These are phyloP conservation scores for Chlorocebus sabaeus DNA, from an alignment of 2,113 vertebrate genomes.

Conservation along the genomic window DNA sequence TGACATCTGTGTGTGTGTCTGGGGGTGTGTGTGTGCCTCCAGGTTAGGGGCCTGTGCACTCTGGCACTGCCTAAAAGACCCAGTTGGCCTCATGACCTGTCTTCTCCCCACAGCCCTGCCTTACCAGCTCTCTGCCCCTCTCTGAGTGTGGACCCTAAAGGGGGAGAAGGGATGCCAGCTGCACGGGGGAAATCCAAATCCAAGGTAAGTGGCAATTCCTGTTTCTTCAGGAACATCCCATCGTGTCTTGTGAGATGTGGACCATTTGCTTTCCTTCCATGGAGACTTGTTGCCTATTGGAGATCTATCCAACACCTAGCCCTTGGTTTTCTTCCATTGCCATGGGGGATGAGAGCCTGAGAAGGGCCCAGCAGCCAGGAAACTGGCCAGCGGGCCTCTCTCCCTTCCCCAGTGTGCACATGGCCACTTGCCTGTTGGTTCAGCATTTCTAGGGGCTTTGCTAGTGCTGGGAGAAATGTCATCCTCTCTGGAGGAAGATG, in stretches of 20 bases:
- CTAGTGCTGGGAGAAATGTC: background rate
- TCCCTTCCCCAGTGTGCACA: too few relatives aligned
- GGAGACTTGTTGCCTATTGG: rapidly evolving
- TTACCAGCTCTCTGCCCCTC: background rate
- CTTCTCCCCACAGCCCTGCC: background rate
- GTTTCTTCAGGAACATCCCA: rapidly evolving
- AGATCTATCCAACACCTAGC: background rate
- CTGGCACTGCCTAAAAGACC: background rate
- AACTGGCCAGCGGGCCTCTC: too few relatives aligned
- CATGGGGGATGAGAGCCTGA: rapidly evolving
- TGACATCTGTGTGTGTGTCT: background rate
- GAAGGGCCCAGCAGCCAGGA: background rate
- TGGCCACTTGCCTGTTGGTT: background rate
- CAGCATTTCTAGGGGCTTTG: background rate
- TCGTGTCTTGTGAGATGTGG: background rate
- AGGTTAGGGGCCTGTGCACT: too few relatives aligned
- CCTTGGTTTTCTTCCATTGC: background rate
- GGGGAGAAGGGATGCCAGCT: background rate
- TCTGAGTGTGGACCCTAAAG: background rate
- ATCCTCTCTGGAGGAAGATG: too few relatives aligned
- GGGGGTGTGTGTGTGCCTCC: background rate
- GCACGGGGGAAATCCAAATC: background rate
- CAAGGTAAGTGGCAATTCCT: constrained; percentile 13
- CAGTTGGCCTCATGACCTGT: background rate
- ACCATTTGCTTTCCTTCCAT: background rate